Base-by-base conservation (phyloP, 1,140 invertebrate species). In the Streblospio benedicti region DNA sequence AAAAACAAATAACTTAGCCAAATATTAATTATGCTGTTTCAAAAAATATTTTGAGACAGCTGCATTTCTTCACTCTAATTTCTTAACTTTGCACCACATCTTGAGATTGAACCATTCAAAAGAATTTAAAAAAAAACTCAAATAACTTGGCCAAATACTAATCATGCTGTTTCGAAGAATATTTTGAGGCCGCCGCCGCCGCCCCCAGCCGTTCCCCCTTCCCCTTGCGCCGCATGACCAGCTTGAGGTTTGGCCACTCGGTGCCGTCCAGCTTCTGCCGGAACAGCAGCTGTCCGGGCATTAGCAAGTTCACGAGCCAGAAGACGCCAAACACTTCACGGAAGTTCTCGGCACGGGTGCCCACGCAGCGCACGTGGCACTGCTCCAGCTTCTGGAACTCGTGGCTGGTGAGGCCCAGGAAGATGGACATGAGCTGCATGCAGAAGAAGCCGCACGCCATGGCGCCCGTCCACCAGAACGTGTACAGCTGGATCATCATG, bases 301-400 rank as follows among this genome's bases (percentile, higher is more conserved):
- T 70, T 2, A 73, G 4, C 44, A 73, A 73, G 60, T 70, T 73
- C 2, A 71, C 23, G 6, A 20, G 45, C 70, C 71, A 72, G 53
- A 65, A 73, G 27, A 67, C 65, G 6, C 71, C 71, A 60, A 73
- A 73, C 23, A 73, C 71, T 12, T 67, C 65, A 4, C 63, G 59
- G 30, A 71, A 63, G 53, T 72, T 73, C 18, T 66, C 43, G 25
- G 53, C 59, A 0, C 65, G 25, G 16, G 35, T 56, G 25, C 57
- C 58, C 12, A 38, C 61, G 20, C 45, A 57, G 53, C 62, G 63
- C 6, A 69, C 38, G 1, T 47, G 57, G 1, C 66, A 47, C 23
- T 66, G 57, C 51, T 69, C 27, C 44, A n/a, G n/a, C 51, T 69
- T 47, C 44, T n/a, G n/a, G n/a, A n/a, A n/a, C 62, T 71, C 70